Conservation (phyloP, 64 coral and sea anemone genomes). For the Porites australiensis region DNA sequence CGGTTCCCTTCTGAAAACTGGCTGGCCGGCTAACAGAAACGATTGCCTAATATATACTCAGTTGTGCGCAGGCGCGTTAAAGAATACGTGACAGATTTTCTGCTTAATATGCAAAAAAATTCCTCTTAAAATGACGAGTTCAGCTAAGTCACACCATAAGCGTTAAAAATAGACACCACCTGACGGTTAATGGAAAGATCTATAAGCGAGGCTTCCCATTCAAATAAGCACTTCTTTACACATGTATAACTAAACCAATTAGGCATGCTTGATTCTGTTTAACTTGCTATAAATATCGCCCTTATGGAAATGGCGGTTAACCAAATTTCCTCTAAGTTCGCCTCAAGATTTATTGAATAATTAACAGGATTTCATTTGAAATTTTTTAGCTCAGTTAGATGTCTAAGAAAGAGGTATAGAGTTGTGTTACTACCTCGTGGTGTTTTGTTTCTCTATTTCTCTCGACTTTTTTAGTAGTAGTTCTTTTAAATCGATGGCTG, state of each 20-base stretch:
- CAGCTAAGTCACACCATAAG: constrained; percentile 33
- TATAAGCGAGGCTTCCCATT: neutral
- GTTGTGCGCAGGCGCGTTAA: constrained; percentile 31
- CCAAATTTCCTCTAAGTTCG: neutral
- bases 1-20: constrained; percentile 40
- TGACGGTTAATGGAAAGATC: neutral
- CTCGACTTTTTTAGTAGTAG: neutral
- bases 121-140: neutral
- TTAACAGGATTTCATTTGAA: constrained; percentile 3
- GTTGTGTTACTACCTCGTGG: neutral
- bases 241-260: neutral
- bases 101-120: constrained; percentile 41
- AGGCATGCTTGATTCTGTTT: neutral
- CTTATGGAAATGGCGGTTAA: neutral
- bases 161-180: constrained; percentile 23
- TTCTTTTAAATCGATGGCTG: neutral
- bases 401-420: neutral
- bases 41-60: neutral
- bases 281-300: neutral
- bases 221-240: neutral
- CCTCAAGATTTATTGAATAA: constrained; percentile 37
- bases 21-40: neutral
- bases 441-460: neutral
- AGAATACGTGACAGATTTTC: constrained; percentile 51
- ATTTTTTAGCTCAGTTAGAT: neutral